Percentiles rank a stretch among this genome's conserved stretches.
Evolutionary conservation across 2,113 vertebrate species (phyloP).

Genomic region (Deroptyus accipitrinus): DNA sequence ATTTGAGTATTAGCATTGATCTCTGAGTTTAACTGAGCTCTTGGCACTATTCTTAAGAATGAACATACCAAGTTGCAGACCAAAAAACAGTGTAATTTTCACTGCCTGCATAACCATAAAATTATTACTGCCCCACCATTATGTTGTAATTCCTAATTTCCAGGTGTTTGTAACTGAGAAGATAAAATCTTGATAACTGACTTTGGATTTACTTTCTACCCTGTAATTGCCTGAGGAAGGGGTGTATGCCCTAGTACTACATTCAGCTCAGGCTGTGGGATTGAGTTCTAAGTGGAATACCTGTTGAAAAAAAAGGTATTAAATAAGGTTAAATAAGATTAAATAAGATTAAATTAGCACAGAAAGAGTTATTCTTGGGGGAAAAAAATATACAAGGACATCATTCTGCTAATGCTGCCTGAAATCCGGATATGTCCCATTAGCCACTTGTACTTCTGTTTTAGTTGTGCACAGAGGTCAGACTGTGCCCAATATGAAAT

Average conservation of each 20-base stretch:
- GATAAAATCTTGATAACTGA: conserved; percentile 59
- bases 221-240: conserved; percentile 18
- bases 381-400: neutral
- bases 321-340: neutral
- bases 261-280: neutral
- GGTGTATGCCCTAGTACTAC: neutral
- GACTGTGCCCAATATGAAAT: neutral
- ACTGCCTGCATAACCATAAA: conserved; percentile 4
- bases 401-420: neutral
- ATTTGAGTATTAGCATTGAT: neutral
- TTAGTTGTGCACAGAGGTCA: neutral
- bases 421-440: neutral
- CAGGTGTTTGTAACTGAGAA: conserved; percentile 55
- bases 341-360: neutral
- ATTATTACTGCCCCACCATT: conserved; percentile 32
- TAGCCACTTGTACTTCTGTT: neutral
- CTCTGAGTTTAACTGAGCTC: neutral
- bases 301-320: neutral
- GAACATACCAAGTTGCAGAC: neutral
- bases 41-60: neutral
- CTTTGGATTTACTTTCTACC: conserved; percentile 34
- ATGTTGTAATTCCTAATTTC: conserved; percentile 62
- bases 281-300: neutral
- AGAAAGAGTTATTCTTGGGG: neutral
- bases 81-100: conserved; percentile 27